Conservation (phyloP, 2,113 vertebrate genomes). For the Hemichromis elongatus region DNA sequence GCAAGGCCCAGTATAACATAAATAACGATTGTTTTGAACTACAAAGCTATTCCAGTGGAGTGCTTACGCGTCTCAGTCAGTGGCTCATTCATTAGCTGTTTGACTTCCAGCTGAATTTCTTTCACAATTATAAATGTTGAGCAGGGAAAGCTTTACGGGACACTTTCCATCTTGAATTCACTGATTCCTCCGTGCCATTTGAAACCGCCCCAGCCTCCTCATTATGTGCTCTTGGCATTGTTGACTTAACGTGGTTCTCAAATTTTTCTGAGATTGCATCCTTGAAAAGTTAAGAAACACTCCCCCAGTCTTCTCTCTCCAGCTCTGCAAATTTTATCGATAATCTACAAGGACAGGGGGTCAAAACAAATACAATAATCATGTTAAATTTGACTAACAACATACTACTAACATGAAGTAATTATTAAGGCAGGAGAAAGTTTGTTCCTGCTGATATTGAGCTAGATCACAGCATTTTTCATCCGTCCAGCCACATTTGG, state of each 20-base stretch:
- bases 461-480: neutral
- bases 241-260: neutral
- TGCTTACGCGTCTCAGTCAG: neutral
- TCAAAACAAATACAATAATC: neutral
- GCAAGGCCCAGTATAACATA: neutral
- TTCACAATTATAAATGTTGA: neutral
- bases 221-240: neutral
- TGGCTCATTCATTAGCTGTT: neutral
- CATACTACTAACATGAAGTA: neutral
- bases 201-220: neutral
- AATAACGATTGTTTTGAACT: neutral
- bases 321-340: neutral
- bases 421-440: neutral
- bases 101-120: neutral
- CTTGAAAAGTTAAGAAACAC: neutral
- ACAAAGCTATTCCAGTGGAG: neutral
- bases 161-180: neutral
- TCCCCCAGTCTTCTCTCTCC: neutral
- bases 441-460: neutral
- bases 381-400: neutral
- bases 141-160: neutral
- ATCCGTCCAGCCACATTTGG: neutral
- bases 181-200: neutral
- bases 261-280: neutral
- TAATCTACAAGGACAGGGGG: neutral